A percentile compares a stretch with the other conserved stretches of the same genome.
phyloP scores from a whole-genome alignment of 1,140 invertebrate species.

The Brachionus plicatilis region DNA sequence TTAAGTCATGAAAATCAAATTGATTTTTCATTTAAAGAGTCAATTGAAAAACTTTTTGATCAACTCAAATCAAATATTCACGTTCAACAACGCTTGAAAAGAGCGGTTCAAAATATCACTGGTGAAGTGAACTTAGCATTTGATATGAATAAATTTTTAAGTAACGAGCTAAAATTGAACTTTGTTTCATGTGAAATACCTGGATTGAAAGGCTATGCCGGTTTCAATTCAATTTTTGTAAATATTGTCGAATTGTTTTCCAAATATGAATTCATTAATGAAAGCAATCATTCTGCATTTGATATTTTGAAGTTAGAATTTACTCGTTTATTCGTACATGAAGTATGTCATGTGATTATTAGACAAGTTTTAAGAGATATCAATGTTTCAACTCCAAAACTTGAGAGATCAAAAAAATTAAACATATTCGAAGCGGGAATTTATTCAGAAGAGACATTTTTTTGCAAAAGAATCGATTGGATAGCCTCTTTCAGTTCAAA shows the following conservation, averaged over 20 bases:
- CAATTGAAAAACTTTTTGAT: neutral
- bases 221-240: neutral
- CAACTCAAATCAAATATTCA: conserved; percentile 1
- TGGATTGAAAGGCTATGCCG: neutral
- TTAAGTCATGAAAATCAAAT: neutral
- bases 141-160: neutral
- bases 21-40: neutral
- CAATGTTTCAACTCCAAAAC: neutral
- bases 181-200: neutral
- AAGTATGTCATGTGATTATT: neutral
- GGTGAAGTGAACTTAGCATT: neutral
- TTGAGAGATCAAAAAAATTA: neutral
- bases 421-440: neutral
- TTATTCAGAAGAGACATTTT: neutral
- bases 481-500: neutral
- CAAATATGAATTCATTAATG: neutral
- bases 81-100: neutral
- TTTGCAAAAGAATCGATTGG: neutral
- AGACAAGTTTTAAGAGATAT: neutral
- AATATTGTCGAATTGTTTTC: neutral
- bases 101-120: neutral
- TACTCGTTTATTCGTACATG: neutral
- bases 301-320: neutral
- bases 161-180: neutral
- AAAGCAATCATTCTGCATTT: neutral